These are phyloP conservation scores for Mnemiopsis leidyi DNA, from an alignment of 37 sponge, comb jelly and placozoan genomes.

Conservation along the genomic window DNA sequence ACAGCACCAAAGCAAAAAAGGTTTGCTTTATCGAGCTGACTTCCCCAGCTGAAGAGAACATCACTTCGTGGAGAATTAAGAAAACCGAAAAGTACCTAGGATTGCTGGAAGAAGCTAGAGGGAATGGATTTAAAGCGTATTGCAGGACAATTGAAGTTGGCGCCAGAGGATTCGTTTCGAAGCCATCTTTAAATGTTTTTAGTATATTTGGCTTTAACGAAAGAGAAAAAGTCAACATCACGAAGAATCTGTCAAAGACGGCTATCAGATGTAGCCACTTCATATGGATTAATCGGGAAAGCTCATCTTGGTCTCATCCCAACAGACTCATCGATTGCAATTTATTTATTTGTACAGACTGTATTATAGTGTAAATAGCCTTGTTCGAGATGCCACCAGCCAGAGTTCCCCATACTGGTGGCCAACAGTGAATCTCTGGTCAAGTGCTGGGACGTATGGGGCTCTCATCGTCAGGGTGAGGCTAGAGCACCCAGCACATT, in stretches of 20 bases:
- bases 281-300: neutral
- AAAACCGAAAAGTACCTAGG: neutral
- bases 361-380: no score
- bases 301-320: no score
- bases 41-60: conserved; percentile 20
- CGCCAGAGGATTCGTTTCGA: neutral
- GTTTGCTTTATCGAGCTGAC: neutral
- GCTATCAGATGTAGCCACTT: conserved; percentile 27
- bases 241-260: neutral
- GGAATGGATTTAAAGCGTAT: neutral
- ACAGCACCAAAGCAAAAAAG: neutral
- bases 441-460: no score
- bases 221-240: neutral
- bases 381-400: no score
- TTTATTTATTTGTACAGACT: no score
- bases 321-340: no score
- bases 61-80: neutral
- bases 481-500: no score
- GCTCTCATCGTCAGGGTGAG: no score
- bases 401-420: no score
- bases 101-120: neutral
- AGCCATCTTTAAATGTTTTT: neutral
- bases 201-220: neutral
- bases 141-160: neutral
- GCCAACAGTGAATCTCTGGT: no score